Conservation (phyloP, 2,888 invertebrate species). For the Agrochola circellaris region DNA sequence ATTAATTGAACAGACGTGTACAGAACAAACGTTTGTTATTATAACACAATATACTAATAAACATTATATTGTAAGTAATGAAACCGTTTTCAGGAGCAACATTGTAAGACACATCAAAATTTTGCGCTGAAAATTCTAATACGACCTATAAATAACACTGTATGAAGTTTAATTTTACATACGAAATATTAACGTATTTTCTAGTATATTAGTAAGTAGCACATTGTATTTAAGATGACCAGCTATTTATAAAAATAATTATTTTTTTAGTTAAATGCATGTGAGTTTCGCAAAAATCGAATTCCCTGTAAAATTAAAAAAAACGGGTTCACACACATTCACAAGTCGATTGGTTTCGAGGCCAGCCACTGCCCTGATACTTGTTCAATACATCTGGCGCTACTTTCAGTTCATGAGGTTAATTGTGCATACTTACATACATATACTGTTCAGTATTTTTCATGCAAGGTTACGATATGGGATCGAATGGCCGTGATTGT, state of each 20-base stretch:
- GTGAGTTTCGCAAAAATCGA: conserved; percentile 41
- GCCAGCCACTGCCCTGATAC: conserved; percentile 71
- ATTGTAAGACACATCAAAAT: neutral
- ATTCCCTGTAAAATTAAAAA: conserved; percentile 64
- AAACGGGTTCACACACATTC: conserved; percentile 68
- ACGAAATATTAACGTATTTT: conserved; percentile 7
- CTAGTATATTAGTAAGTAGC: neutral
- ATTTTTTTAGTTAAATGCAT: neutral
- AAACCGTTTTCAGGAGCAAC: conserved; percentile 8
- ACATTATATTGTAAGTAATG: neutral
- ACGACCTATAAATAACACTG: neutral
- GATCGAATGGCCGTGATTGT: conserved; percentile 73
- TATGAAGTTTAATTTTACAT: neutral
- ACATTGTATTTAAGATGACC: neutral
- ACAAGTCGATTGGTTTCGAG: conserved; percentile 72
- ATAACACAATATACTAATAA: neutral
- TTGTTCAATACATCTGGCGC: conserved; percentile 71
- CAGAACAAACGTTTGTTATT: neutral
- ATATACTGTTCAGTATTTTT: conserved; percentile 65
- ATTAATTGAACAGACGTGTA: neutral
- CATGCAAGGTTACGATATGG: conserved; percentile 72
- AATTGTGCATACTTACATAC: conserved; percentile 55
- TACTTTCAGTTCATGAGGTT: conserved; percentile 72
- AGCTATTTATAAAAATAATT: neutral
- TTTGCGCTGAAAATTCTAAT: neutral